Conservation (phyloP, 2,888 invertebrate genomes). For the Leucozona laternaria region DNA sequence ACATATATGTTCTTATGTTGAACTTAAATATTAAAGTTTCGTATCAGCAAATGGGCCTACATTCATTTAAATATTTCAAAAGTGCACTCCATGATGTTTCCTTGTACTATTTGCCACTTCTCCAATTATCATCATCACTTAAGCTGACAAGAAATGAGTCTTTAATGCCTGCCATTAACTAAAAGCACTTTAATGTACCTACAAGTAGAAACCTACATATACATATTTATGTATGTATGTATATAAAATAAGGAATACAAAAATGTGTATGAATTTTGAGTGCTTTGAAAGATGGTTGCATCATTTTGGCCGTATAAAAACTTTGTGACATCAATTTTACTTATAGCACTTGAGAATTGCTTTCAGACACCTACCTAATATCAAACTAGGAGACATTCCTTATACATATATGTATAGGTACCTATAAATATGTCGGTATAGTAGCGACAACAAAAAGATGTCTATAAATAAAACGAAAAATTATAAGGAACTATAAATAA, state of each 20-base stretch:
- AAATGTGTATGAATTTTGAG: neutral
- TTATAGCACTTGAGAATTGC: neutral
- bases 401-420: neutral
- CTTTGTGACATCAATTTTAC: slow-evolving; percentile 4
- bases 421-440: no score
- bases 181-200: slow-evolving; percentile 55
- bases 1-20: no score
- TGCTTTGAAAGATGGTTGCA: neutral
- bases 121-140: neutral
- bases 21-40: no score
- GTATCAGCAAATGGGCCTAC: no score
- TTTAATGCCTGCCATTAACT: slow-evolving; percentile 69
- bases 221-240: no score
- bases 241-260: neutral
- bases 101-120: neutral
- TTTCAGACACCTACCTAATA: slow-evolving; percentile 21
- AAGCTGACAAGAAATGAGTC: slow-evolving; percentile 61
- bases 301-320: neutral
- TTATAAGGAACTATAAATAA: neutral
- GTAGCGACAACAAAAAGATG: neutral
- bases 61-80: neutral
- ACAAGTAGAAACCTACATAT: neutral
- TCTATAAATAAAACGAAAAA: neutral
- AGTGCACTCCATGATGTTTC: neutral
- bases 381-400: neutral